Conservation (phyloP, 2,888 invertebrate genomes). For the Taphrorychus bicolor region DNA sequence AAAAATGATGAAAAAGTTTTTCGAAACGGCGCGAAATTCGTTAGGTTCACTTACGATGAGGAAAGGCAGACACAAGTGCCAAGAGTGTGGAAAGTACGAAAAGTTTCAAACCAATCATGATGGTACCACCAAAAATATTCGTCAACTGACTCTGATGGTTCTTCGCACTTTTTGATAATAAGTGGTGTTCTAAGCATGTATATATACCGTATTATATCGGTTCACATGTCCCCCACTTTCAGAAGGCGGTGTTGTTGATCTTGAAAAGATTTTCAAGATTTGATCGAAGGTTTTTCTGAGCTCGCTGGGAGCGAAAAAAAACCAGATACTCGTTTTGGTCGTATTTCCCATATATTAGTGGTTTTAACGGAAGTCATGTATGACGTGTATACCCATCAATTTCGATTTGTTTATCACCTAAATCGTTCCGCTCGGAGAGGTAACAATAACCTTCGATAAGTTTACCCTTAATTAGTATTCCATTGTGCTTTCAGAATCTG, state of each 20-base stretch:
- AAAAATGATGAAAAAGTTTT: too few relatives aligned
- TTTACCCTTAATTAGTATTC: slow-evolving; percentile 13
- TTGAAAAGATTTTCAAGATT: slow-evolving; percentile 27
- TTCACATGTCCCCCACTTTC: background rate
- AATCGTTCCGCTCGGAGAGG: slow-evolving; percentile 11
- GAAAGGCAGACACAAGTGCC: slow-evolving; percentile 14
- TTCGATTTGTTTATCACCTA: slow-evolving; percentile 19
- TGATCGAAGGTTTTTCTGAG: slow-evolving; percentile 26
- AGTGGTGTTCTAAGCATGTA: background rate
- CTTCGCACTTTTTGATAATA: background rate
- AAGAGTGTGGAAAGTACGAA: slow-evolving; percentile 17
- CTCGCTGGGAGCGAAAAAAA: slow-evolving; percentile 8
- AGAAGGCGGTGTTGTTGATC: slow-evolving; percentile 15
- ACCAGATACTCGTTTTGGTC: slow-evolving; percentile 11
- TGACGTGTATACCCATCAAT: slow-evolving; percentile 17
- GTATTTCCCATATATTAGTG: slow-evolving; percentile 29
- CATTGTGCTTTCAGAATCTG: slow-evolving; percentile 4
- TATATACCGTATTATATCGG: background rate
- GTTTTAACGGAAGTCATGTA: slow-evolving; percentile 16
- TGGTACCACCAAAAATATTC: background rate
- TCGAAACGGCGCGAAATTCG: too few relatives aligned
- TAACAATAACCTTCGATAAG: slow-evolving; percentile 23
- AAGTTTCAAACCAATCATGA: slow-evolving; percentile 21
- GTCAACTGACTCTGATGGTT: too few relatives aligned
- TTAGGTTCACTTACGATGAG: slow-evolving; percentile 11